Evolutionary conservation across 2,797 vertebrate species (phyloP), one percentile per base, ranked within the genome.

Genomic region (Ispidina picta): DNA sequence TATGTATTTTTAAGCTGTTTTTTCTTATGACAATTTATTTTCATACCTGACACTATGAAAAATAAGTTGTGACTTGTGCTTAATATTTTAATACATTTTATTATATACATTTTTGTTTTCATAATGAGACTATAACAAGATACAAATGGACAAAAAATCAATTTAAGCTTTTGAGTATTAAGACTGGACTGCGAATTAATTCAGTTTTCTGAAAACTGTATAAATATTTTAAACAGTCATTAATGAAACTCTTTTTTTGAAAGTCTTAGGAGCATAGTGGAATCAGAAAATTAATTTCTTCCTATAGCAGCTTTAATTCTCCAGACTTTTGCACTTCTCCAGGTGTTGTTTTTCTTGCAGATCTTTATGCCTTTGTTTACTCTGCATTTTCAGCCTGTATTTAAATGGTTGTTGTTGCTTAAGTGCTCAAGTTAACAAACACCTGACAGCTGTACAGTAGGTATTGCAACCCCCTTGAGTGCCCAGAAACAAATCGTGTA

Each of bases 381-480:
- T 75, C 18, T 55, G 44, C 20, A 10, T 90, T 84, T 81, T 65
- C 28, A 41, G 54, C 56, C 59, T 41, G 31, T 48, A 21, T 93
- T 92, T 85, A 10, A 8, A 2, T 23, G 56, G 20, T 14, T 12
- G 49, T 59, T 87, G 72, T 12, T 79, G 79, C 71, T 76, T 7
- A 51, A 60, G 12, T 63, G 46, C 46, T 83, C 23, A 51, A 80
- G 76, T 59, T 72, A 82, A 35, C 35, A 44, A 69, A 66, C 52
- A 78, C 65, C 81, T 92, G 86, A 52, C 64, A 92, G 79, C 76
- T 88, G 91, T 68, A 12, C 20, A 43, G 83, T 5, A 72, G 83
- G 73, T 74, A 19, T n/a, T 46, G 41, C 51, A 90, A 26, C 21
- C 51, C 39, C 62, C 37, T 86, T 91, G 83, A 23, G 79, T 15